Percentiles rank a stretch among this genome's conserved stretches.
phyloP scores from a whole-genome alignment of 2,113 vertebrate species.

The Stegastes partitus region DNA sequence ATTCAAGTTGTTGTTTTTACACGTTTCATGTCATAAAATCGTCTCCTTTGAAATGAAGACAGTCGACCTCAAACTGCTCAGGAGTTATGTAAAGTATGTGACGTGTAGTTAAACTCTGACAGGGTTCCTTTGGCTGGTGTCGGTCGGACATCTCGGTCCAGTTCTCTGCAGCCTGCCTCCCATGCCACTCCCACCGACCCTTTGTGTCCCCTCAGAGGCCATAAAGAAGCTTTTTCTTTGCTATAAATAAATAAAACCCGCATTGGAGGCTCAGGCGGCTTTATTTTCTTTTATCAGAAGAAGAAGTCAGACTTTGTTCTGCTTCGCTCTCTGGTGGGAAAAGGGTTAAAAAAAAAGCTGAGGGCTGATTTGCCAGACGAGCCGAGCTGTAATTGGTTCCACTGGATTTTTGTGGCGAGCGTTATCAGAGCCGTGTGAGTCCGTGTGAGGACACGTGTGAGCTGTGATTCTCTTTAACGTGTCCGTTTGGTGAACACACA shows the following conservation, averaged over 20 bases:
- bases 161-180: conserved; percentile 2
- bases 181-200: neutral
- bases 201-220: neutral
- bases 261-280: neutral
- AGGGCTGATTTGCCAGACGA: conserved; percentile 56
- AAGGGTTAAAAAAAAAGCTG: conserved; percentile 53
- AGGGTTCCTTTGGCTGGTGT: neutral
- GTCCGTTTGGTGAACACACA: neutral
- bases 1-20: too few relatives aligned
- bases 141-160: conserved; percentile 4
- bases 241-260: conserved; percentile 18
- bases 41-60: neutral
- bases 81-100: neutral
- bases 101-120: neutral
- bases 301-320: conserved; percentile 48
- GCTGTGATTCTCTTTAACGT: conserved; percentile 26
- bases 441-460: conserved; percentile 15
- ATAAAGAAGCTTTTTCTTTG: neutral
- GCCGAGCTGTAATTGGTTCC: conserved; percentile 69
- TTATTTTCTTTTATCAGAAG: conserved; percentile 25
- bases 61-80: neutral
- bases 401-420: conserved; percentile 68
- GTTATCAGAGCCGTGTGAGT: conserved; percentile 56
- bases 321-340: conserved; percentile 30
- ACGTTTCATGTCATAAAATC: neutral